Evolutionary conservation across 2,797 vertebrate species (phyloP).

Genomic region (Nannoperca obscura): DNA sequence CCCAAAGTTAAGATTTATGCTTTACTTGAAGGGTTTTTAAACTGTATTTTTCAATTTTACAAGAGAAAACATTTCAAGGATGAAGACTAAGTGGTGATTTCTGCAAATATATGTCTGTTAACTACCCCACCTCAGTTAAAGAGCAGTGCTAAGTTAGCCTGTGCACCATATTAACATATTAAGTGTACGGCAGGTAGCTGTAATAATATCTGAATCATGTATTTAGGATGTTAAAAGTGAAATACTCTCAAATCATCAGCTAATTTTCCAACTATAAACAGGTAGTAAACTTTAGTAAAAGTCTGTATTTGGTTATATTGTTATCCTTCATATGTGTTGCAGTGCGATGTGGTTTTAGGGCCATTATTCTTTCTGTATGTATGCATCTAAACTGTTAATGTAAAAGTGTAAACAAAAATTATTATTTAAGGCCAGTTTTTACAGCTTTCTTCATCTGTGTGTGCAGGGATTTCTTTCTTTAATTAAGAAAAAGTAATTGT

Average conservation of each 20-base stretch:
- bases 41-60: no score
- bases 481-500: constrained; percentile 13
- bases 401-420: neutral
- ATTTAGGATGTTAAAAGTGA: neutral
- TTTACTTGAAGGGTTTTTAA: neutral
- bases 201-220: neutral
- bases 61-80: no score
- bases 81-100: no score
- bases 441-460: neutral
- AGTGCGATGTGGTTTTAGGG: neutral
- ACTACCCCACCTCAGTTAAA: neutral
- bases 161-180: neutral
- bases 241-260: neutral
- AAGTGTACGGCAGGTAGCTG: neutral
- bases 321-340: neutral
- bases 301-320: neutral
- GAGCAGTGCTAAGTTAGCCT: no score
- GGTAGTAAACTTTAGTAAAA: neutral
- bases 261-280: neutral
- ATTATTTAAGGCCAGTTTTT: neutral
- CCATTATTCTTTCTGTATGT: neutral
- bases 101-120: neutral
- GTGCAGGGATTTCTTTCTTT: neutral
- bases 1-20: neutral
- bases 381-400: neutral